phyloP scores from a whole-genome alignment of 2,113 vertebrate species.

The Crotalus horridus region DNA sequence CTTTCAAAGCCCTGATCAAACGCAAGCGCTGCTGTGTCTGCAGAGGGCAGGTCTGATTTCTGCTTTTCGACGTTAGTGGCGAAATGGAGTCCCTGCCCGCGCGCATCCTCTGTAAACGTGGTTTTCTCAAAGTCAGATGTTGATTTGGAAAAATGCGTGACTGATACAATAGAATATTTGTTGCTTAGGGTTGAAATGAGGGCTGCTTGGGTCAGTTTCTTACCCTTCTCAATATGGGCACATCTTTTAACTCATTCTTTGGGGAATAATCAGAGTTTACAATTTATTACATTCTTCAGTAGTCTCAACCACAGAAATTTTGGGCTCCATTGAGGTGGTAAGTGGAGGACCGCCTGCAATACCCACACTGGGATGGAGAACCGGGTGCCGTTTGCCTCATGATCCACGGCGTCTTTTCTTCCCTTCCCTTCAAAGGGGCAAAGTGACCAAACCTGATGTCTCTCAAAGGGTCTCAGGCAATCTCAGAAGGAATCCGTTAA shows the following conservation, averaged over 20 bases:
- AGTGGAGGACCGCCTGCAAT: no score
- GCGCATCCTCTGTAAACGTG: background rate
- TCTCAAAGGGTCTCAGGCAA: no score
- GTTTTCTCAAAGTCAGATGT: background rate
- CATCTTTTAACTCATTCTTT: background rate
- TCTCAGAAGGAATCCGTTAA: no score
- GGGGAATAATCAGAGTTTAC: background rate
- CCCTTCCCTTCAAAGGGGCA: no score
- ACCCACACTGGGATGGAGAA: no score
- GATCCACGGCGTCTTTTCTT: no score
- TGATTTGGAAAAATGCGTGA: background rate
- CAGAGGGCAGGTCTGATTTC: background rate
- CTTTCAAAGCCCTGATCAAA: background rate
- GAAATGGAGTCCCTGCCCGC: no score
- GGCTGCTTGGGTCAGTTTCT: background rate
- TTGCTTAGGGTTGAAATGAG: background rate
- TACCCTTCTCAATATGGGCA: no score
- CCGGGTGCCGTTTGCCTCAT: no score
- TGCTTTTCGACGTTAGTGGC: background rate
- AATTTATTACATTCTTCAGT: background rate
- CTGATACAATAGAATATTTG: background rate
- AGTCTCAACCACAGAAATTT: no score
- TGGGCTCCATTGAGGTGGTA: no score
- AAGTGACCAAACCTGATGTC: no score
- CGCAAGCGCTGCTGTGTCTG: background rate